Percentiles rank a stretch among this genome's conserved stretches.
Conservation (phyloP, 2,888 invertebrate genomes). For the Philonicus albiceps region DNA sequence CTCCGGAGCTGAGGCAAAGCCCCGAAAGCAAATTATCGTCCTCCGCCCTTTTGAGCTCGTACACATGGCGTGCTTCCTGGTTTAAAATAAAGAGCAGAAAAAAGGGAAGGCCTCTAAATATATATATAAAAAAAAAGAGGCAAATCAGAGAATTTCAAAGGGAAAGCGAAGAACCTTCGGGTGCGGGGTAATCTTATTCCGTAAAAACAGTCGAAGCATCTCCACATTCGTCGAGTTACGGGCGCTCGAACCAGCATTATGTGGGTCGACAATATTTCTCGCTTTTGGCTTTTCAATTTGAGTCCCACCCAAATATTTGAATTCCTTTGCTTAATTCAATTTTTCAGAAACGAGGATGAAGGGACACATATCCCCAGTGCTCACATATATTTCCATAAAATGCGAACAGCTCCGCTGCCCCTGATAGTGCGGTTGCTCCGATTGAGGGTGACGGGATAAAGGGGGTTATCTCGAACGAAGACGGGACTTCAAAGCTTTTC, state of each 20-base stretch:
- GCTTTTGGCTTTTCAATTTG: constrained; percentile 40
- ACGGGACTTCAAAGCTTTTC: constrained; percentile 26
- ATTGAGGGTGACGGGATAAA: background rate
- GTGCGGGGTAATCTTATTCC: constrained; percentile 21
- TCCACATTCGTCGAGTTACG: background rate
- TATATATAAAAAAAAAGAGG: background rate
- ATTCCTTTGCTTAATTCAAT: constrained; percentile 40
- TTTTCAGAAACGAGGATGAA: constrained; percentile 25
- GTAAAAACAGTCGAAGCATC: constrained; percentile 13
- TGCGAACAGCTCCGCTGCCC: background rate
- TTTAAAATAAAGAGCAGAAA: constrained; percentile 14
- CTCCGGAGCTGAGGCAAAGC: background rate
- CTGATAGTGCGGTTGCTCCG: background rate
- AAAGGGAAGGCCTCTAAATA: background rate
- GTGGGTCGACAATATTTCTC: background rate
- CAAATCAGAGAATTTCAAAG: constrained; percentile 14
- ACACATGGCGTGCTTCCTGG: constrained; percentile 24
- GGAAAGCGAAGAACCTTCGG: background rate
- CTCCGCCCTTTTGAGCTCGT: background rate
- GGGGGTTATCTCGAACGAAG: background rate
- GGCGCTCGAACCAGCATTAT: background rate
- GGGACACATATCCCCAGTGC: constrained; percentile 15
- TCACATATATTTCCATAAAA: constrained; percentile 14
- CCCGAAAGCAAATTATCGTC: constrained; percentile 9
- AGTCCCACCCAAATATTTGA: constrained; percentile 33